A percentile compares a stretch with the other conserved stretches of the same genome.
Conservation (phyloP, 2,797 vertebrate species). For the Menidia menidia region DNA sequence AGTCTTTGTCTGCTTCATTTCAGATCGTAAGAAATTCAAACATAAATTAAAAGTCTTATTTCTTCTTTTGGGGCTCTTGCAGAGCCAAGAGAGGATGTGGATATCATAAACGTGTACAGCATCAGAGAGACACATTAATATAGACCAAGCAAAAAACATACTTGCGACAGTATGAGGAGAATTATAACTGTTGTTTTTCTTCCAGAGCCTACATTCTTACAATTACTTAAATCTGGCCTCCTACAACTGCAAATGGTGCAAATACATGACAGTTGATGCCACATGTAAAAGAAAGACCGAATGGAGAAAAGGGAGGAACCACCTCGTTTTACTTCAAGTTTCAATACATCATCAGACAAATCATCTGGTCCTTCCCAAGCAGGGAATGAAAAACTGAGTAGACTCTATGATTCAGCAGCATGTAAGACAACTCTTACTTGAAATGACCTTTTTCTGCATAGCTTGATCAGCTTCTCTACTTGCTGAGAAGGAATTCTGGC, state of each 20-base stretch:
- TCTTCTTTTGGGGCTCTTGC: constrained; percentile 18
- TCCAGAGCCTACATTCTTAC: neutral
- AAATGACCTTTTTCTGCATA: neutral
- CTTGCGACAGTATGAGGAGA: neutral
- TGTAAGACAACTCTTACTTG: neutral
- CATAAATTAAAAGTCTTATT: constrained; percentile 29
- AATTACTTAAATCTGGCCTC: constrained; percentile 16
- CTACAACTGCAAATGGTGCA: neutral
- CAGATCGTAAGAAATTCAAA: constrained; percentile 28
- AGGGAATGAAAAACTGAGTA: neutral
- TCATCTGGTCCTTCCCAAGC: neutral
- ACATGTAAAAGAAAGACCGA: too few species aligned
- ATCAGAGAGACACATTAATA: neutral
- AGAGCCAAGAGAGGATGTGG: constrained; percentile 1
- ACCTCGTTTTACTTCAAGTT: neutral
- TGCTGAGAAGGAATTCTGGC: neutral
- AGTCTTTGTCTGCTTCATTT: constrained; percentile 15
- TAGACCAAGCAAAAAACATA: constrained; percentile 2
- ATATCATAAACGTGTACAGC: constrained; percentile 7
- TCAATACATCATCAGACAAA: neutral
- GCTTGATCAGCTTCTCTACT: neutral
- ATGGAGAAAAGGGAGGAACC: neutral
- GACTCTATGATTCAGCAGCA: too few species aligned
- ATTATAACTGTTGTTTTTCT: constrained; percentile 1
- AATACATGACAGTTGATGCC: neutral